Evolutionary conservation across 2,888 invertebrate genomes (phyloP).

Genomic region (Caenorhabditis sp.): DNA sequence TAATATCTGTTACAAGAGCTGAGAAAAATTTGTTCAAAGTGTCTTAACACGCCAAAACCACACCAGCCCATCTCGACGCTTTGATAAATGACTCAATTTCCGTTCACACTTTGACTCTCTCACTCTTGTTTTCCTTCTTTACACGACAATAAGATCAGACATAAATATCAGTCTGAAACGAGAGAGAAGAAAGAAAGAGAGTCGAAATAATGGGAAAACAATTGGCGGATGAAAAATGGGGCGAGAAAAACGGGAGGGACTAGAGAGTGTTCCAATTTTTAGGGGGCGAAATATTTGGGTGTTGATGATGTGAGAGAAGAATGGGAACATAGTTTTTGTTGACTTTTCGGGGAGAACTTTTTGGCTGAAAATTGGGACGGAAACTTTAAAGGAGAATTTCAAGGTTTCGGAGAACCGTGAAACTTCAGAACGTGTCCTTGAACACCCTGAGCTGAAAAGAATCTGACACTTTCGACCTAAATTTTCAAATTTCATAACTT

Average conservation of each 20-base stretch:
- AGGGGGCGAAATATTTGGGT: not conserved
- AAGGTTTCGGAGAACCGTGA: too few species aligned
- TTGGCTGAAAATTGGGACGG: too few species aligned
- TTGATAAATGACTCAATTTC: constrained; percentile 30
- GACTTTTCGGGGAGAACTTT: not conserved
- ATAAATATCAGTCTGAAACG: constrained; percentile 27
- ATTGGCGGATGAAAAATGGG: constrained; percentile 6
- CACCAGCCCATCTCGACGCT: not conserved
- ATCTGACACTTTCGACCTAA: too few species aligned
- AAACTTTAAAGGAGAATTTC: too few species aligned
- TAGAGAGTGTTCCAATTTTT: not conserved
- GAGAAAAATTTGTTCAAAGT: too few species aligned
- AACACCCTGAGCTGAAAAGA: too few species aligned
- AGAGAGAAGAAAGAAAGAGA: not conserved
- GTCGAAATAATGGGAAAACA: constrained; percentile 48
- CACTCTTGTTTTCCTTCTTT: not conserved
- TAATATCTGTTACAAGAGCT: too few species aligned
- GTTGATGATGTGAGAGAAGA: not conserved
- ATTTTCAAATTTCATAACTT: too few species aligned
- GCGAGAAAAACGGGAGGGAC: not conserved
- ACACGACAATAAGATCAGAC: constrained; percentile 3
- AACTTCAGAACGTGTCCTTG: too few species aligned
- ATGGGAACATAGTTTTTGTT: not conserved
- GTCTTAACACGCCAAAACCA: too few species aligned
- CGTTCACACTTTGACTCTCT: not conserved